These are phyloP conservation scores for Simalia tracyae DNA, from an alignment of 2,797 vertebrate genomes.

Conservation along the genomic window DNA sequence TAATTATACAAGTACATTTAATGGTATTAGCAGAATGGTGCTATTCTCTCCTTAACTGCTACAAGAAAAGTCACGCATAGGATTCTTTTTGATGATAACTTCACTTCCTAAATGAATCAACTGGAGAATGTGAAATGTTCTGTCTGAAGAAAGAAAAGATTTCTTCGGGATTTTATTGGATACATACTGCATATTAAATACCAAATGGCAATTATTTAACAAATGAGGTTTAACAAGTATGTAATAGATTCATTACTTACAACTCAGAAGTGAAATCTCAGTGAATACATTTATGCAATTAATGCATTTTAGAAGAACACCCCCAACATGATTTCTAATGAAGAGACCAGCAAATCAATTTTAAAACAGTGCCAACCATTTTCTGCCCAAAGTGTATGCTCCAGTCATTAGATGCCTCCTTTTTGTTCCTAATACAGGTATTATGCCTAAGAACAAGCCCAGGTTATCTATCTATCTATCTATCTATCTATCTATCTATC, in stretches of 20 bases:
- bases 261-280: constrained; percentile 56
- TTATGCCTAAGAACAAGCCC: background rate
- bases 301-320: constrained; percentile 58
- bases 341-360: constrained; percentile 14
- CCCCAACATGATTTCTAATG: constrained; percentile 50
- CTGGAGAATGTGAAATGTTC: constrained; percentile 35
- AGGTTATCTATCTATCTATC: background rate
- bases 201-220: constrained; percentile 67
- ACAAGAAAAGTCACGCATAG: constrained; percentile 28
- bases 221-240: constrained; percentile 63
- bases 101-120: constrained; percentile 4
- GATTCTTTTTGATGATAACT: constrained; percentile 27
- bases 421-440: background rate
- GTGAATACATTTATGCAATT: constrained; percentile 70
- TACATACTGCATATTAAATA: constrained; percentile 68
- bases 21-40: background rate
- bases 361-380: constrained; percentile 39
- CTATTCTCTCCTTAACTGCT: constrained; percentile 21
- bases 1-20: background rate
- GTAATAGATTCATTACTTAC: constrained; percentile 62
- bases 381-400: constrained; percentile 13
- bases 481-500: no score
- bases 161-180: constrained; percentile 50
- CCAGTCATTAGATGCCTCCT: background rate
- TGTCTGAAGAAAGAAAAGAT: constrained; percentile 48